These are phyloP conservation scores for Rosalia funebris DNA, from an alignment of 2,888 invertebrate genomes.

Conservation along the genomic window DNA sequence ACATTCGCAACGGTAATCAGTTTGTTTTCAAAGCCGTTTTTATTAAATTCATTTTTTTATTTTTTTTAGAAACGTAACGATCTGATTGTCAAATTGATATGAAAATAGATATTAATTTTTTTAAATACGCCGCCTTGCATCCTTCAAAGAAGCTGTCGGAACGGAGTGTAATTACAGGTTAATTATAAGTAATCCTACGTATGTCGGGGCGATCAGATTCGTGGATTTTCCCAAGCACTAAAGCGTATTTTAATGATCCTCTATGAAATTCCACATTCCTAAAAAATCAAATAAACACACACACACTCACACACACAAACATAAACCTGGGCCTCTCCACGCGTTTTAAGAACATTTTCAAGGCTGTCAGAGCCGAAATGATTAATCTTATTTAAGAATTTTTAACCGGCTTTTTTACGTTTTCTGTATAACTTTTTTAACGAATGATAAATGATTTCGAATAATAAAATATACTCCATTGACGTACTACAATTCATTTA, in stretches of 20 bases:
- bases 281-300: slow-evolving; percentile 33
- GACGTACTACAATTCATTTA: slow-evolving; percentile 45
- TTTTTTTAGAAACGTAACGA: too few relatives aligned
- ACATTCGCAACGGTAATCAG: too few relatives aligned
- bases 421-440: slow-evolving; percentile 52
- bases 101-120: too few relatives aligned
- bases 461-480: slow-evolving; percentile 43
- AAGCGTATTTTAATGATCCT: slow-evolving; percentile 18
- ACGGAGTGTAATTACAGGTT: slow-evolving; percentile 7
- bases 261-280: slow-evolving; percentile 23
- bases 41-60: too few relatives aligned
- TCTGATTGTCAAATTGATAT: too few relatives aligned
- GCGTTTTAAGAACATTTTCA: slow-evolving; percentile 46
- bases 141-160: too few relatives aligned
- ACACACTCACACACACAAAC: slow-evolving; percentile 27
- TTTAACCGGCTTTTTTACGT: slow-evolving; percentile 56
- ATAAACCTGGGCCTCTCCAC: slow-evolving; percentile 38
- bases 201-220: neutral
- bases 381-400: slow-evolving; percentile 56
- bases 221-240: slow-evolving; percentile 9
- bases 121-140: too few relatives aligned
- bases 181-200: slow-evolving; percentile 8
- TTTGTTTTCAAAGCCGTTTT: too few relatives aligned
- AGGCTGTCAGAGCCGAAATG: slow-evolving; percentile 53
- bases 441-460: slow-evolving; percentile 44